Conservation (phyloP, 2,113 vertebrate genomes). For the Ariopsis seemanni region DNA sequence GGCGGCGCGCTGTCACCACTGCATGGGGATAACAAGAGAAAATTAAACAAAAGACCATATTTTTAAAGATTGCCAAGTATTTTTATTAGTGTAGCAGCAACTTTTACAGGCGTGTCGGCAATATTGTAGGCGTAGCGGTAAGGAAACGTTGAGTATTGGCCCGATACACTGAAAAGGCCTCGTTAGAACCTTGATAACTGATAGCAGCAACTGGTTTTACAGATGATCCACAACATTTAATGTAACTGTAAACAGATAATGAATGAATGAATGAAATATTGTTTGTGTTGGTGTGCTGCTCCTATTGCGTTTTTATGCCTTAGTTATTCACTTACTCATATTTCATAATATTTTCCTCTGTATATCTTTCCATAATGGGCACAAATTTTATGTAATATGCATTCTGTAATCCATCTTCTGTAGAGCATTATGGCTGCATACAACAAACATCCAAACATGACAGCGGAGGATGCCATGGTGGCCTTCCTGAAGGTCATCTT, state of each 20-base stretch:
- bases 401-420: constrained; percentile 17
- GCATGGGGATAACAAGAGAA: too few relatives aligned
- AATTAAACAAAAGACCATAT: too few relatives aligned
- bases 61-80: too few relatives aligned
- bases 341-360: not conserved
- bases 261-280: not conserved
- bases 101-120: too few relatives aligned
- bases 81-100: too few relatives aligned
- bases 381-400: not conserved
- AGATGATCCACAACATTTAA: not conserved
- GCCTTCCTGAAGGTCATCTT: constrained; percentile 83
- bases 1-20: too few relatives aligned
- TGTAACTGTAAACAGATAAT: not conserved
- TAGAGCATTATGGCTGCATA: constrained; percentile 72
- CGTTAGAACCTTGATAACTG: too few relatives aligned
- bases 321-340: not conserved
- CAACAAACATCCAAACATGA: constrained; percentile 79
- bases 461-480: constrained; percentile 81
- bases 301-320: not conserved
- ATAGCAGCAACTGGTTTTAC: not conserved
- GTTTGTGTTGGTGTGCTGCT: not conserved
- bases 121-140: too few relatives aligned
- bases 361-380: not conserved
- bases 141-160: too few relatives aligned
- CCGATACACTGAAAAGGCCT: too few relatives aligned